A percentile compares a stretch with the other conserved stretches of the same genome.
phyloP scores from a whole-genome alignment of 2,113 vertebrate species.

The Gulo gulo region DNA sequence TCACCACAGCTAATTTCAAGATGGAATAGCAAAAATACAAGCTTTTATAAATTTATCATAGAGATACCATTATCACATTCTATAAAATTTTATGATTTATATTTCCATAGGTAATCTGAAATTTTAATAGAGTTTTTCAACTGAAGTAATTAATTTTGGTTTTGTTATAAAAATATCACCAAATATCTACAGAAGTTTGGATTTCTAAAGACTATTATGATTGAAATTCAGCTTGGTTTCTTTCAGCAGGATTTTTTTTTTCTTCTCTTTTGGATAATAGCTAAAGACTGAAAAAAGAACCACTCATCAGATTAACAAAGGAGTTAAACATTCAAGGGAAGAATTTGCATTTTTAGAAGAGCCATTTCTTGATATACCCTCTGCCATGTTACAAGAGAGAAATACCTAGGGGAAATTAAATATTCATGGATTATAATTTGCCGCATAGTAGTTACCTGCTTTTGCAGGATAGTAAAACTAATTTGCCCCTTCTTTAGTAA shows the following conservation, averaged over 20 bases:
- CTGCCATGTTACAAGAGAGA: neutral
- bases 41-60: neutral
- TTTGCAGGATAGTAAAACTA: neutral
- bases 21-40: neutral
- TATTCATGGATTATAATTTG: slow-evolving; percentile 36
- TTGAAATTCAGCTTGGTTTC: neutral
- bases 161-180: neutral
- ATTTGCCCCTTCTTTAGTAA: neutral
- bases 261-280: neutral
- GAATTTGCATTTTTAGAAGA: slow-evolving; percentile 26
- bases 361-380: neutral
- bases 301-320: neutral
- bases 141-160: neutral
- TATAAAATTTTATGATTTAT: neutral
- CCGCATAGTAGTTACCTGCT: neutral
- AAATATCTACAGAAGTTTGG: neutral
- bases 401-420: neutral
- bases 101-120: neutral
- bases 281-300: neutral
- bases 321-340: neutral
- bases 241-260: neutral
- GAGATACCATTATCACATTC: neutral
- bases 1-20: neutral
- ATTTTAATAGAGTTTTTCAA: neutral
- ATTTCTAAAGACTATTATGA: neutral